phyloP scores from a whole-genome alignment of 2,888 invertebrate species.

The Anthrax anthrax region DNA sequence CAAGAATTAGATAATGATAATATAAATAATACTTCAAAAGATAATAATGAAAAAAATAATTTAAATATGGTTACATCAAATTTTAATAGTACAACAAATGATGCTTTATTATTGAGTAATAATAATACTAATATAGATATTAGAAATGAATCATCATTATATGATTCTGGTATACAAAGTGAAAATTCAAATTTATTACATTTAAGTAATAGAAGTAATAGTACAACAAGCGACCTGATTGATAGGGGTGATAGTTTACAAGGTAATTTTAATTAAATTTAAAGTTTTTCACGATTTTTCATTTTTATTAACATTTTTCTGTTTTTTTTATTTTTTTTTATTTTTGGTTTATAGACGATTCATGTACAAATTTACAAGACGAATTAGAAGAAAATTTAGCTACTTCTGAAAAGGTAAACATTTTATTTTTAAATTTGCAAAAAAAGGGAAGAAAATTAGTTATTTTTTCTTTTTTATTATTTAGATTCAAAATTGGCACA shows the following conservation, averaged over 20 bases:
- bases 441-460: too few relatives aligned
- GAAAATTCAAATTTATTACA: too few relatives aligned
- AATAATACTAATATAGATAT: too few relatives aligned
- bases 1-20: not conserved
- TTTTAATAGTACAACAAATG: not conserved
- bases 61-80: not conserved
- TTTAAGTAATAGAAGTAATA: too few relatives aligned
- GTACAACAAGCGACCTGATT: too few relatives aligned
- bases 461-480: not conserved
- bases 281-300: not conserved
- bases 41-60: not conserved
- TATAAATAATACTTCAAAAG: not conserved
- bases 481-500: slow-evolving; percentile 28
- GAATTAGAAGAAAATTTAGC: not conserved
- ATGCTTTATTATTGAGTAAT: too few relatives aligned
- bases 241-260: too few relatives aligned
- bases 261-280: too few relatives aligned
- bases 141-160: not conserved
- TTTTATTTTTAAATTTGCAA: not conserved
- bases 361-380: not conserved
- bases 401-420: slow-evolving; percentile 5
- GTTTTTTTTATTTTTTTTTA: not conserved
- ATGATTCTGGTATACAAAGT: not conserved
- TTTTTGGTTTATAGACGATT: not conserved
- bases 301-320: not conserved